Conservation (phyloP, 2,888 invertebrate species). For the Rotaria macrura region DNA sequence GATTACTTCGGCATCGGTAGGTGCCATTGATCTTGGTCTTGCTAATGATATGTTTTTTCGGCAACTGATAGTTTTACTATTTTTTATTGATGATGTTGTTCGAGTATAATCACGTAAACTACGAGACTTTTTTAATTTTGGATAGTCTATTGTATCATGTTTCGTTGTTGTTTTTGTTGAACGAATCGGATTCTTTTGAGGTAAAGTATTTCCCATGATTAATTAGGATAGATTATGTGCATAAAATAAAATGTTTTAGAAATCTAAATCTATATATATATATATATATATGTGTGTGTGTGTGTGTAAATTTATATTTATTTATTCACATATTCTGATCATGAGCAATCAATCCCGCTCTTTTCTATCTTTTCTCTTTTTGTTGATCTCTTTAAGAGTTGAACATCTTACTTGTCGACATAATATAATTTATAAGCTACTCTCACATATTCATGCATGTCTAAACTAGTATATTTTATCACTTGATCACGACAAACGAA, state of each 20-base stretch:
- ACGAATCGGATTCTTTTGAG: neutral
- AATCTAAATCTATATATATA: neutral
- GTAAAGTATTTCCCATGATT: neutral
- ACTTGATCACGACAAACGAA: neutral
- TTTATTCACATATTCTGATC: neutral
- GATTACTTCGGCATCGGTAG: neutral
- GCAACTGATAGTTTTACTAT: neutral
- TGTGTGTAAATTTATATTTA: no score
- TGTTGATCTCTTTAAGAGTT: no score
- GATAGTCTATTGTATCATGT: neutral
- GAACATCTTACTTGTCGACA: neutral
- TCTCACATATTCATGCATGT: neutral
- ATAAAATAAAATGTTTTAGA: neutral
- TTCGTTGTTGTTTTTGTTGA: neutral
- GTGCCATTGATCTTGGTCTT: neutral
- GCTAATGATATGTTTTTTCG: neutral
- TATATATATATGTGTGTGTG: no score
- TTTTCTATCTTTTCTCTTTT: no score
- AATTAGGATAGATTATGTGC: neutral
- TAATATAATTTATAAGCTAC: neutral
- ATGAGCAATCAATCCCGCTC: neutral
- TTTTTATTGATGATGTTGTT: neutral
- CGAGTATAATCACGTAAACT: neutral
- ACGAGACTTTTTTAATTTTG: neutral
- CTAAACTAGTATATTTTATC: neutral